Conservation (phyloP, 2,888 invertebrate species). For the Sesamia inferens region DNA sequence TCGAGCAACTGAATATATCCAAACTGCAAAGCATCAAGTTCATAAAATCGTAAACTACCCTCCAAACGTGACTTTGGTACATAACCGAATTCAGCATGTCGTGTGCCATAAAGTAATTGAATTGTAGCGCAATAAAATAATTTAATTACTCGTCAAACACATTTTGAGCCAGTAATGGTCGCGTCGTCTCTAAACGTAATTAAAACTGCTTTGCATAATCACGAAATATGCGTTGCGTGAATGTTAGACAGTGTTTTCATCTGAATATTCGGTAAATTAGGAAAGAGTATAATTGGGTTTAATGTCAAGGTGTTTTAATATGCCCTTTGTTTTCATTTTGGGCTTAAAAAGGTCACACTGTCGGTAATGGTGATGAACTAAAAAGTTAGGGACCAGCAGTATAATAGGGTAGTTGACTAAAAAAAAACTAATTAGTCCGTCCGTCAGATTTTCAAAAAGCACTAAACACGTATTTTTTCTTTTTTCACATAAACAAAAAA, state of each 20-base stretch:
- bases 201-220: constrained; percentile 86
- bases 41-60: constrained; percentile 49
- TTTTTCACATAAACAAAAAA: too few relatives aligned
- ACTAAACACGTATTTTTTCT: too few relatives aligned
- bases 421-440: too few relatives aligned
- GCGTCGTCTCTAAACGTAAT: constrained; percentile 78
- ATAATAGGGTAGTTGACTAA: too few relatives aligned
- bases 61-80: constrained; percentile 58
- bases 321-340: constrained; percentile 44
- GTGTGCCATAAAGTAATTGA: constrained; percentile 78
- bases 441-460: too few relatives aligned
- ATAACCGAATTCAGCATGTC: constrained; percentile 70
- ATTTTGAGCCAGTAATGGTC: constrained; percentile 79
- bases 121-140: constrained; percentile 85
- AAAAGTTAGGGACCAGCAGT: too few relatives aligned
- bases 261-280: constrained; percentile 56
- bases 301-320: constrained; percentile 57
- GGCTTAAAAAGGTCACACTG: neutral
- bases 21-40: constrained; percentile 10
- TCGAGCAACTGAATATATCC: neutral
- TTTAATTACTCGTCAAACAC: constrained; percentile 86
- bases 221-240: constrained; percentile 70
- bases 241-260: constrained; percentile 59
- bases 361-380: neutral
- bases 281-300: constrained; percentile 47